A percentile compares a stretch with the other conserved stretches of the same genome.
Conservation (phyloP, 2,888 invertebrate species). For the Hartigia nigra region DNA sequence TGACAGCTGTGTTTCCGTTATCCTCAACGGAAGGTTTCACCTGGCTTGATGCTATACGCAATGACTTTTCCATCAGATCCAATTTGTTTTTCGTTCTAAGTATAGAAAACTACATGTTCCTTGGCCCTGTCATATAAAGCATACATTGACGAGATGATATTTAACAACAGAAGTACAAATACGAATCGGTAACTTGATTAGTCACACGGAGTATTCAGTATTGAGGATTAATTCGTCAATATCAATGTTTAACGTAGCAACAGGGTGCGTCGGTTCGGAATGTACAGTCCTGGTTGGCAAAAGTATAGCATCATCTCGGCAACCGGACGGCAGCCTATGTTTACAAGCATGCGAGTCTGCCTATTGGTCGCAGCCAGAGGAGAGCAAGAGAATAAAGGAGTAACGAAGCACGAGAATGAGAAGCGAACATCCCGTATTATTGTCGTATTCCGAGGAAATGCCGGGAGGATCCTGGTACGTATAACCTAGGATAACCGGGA, state of each 20-base stretch:
- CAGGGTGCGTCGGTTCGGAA: background rate
- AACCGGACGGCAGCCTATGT: background rate
- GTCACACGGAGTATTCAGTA: background rate
- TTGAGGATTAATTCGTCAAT: background rate
- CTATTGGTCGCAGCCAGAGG: background rate
- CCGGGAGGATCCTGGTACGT: background rate
- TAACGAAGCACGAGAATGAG: background rate
- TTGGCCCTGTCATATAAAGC: background rate
- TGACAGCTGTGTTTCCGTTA: background rate
- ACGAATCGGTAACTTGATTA: background rate
- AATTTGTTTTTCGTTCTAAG: background rate
- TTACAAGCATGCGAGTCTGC: background rate
- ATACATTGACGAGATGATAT: background rate
- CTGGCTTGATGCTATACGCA: background rate
- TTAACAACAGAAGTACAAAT: background rate
- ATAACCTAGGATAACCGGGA: background rate
- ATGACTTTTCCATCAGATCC: background rate
- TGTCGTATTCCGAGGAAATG: background rate
- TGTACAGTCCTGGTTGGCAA: background rate
- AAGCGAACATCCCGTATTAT: background rate
- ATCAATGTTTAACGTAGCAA: background rate
- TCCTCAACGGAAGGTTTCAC: background rate
- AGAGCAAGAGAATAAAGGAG: background rate
- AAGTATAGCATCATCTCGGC: background rate
- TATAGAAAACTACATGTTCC: background rate